phyloP scores from a whole-genome alignment of 1,140 invertebrate species.

The Megalopta genalis region DNA sequence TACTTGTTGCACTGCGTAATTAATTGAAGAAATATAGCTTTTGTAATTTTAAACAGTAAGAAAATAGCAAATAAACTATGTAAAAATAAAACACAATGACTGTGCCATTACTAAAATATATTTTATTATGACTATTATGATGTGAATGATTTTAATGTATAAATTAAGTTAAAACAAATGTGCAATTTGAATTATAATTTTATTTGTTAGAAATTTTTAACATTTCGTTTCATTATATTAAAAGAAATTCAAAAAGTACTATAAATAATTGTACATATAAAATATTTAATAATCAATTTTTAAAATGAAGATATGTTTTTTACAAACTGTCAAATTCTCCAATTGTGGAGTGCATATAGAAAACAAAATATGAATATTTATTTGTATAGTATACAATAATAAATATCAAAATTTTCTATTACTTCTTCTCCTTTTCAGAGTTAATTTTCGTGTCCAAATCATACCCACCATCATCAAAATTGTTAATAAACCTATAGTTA shows the following conservation, averaged over 20 bases:
- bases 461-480: slow-evolving; percentile 61
- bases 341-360: neutral
- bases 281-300: neutral
- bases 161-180: neutral
- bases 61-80: neutral
- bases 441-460: slow-evolving; percentile 50
- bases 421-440: slow-evolving; percentile 44
- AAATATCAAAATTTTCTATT: slow-evolving; percentile 65
- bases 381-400: slow-evolving; percentile 7
- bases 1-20: neutral
- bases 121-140: neutral
- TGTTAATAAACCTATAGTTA: slow-evolving; percentile 40
- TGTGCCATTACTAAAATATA: neutral
- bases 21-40: neutral
- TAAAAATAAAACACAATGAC: neutral
- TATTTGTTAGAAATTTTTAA: neutral
- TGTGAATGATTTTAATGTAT: neutral
- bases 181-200: neutral
- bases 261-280: neutral
- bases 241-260: neutral
- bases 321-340: neutral
- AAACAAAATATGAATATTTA: neutral
- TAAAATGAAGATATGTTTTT: neutral
- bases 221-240: neutral
- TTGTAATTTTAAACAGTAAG: neutral